These are phyloP conservation scores for Eurytoma californica DNA, from an alignment of 2,888 invertebrate genomes.

Conservation along the genomic window DNA sequence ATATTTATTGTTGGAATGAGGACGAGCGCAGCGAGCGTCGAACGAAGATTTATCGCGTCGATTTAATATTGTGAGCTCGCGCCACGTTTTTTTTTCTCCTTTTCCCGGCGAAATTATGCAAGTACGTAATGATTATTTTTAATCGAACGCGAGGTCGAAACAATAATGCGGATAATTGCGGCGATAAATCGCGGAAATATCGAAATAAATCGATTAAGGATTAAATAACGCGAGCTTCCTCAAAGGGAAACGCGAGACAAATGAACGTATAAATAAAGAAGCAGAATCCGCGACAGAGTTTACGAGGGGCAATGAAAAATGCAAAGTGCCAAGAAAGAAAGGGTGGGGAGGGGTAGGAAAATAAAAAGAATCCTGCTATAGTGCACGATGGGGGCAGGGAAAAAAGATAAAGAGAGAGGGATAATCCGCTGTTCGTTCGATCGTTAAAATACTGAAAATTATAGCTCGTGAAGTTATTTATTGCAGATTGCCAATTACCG, in stretches of 20 bases:
- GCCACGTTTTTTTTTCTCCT: too few relatives aligned
- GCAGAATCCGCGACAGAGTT: constrained; percentile 40
- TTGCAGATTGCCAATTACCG: constrained; percentile 68
- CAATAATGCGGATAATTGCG: background rate
- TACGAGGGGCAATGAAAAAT: constrained; percentile 43
- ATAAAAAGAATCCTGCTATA: constrained; percentile 11
- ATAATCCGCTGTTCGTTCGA: constrained; percentile 55
- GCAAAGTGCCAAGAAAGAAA: constrained; percentile 33
- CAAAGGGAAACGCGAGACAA: constrained; percentile 14
- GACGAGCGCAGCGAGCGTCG: too few relatives aligned
- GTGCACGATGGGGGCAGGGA: background rate
- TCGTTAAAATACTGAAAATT: constrained; percentile 67
- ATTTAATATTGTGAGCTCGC: too few relatives aligned
- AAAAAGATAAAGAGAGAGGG: constrained; percentile 26
- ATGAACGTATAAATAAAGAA: constrained; percentile 35
- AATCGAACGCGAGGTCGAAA: too few relatives aligned
- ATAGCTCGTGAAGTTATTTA: constrained; percentile 65
- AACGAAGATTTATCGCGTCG: too few relatives aligned
- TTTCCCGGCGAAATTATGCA: too few relatives aligned
- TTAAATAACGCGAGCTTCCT: constrained; percentile 19
- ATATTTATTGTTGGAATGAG: too few relatives aligned
- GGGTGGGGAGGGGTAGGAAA: background rate
- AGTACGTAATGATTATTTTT: too few relatives aligned
- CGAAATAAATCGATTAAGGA: constrained; percentile 10
- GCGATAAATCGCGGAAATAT: constrained; percentile 13